phyloP scores from a whole-genome alignment of 2,888 invertebrate genomes.

The Doris montereyensis region DNA sequence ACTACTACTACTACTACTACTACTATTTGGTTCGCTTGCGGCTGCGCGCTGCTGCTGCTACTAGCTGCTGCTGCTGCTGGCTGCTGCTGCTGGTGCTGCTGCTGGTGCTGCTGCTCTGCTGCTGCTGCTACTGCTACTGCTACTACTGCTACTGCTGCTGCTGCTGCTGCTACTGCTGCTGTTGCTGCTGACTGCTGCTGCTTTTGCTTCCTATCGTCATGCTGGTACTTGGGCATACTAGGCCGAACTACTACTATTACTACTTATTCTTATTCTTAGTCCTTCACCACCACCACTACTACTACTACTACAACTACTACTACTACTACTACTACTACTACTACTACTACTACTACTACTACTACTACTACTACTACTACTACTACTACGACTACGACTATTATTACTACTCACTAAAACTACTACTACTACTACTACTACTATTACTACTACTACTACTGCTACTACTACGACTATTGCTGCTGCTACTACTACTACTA shows the following conservation, averaged over 20 bases:
- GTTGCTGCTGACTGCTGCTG: not conserved
- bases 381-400: too few species aligned
- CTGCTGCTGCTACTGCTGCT: too few species aligned
- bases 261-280: not conserved
- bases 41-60: not conserved
- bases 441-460: not conserved
- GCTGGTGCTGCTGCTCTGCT: too few species aligned
- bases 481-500: not conserved
- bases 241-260: not conserved
- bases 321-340: not conserved
- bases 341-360: not conserved
- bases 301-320: not conserved
- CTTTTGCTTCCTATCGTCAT: too few species aligned
- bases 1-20: not conserved
- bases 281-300: not conserved
- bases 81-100: too few species aligned
- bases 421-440: slow-evolving; percentile 2
- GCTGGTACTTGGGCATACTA: too few species aligned
- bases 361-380: not conserved
- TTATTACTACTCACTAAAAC: too few species aligned
- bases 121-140: not conserved
- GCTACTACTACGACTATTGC: too few species aligned
- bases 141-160: slow-evolving; percentile 1
- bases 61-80: not conserved
- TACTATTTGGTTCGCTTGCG: not conserved